Percentiles rank a stretch among this genome's conserved stretches.
Conservation (phyloP, 2,113 vertebrate species). For the Lampris incognitus region DNA sequence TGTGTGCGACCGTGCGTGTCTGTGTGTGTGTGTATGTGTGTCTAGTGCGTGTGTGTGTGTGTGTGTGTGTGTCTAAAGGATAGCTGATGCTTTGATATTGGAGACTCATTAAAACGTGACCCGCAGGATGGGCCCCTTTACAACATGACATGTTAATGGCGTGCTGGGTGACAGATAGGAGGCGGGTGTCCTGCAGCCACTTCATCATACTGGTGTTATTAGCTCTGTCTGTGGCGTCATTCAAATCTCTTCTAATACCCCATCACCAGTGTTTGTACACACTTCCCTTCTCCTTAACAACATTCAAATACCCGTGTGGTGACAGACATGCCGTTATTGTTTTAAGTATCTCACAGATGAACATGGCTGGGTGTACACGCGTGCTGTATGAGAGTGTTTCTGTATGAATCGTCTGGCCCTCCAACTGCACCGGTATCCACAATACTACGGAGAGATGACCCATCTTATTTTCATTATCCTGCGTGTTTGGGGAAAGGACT, state of each 20-base stretch:
- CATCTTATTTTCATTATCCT: constrained; percentile 8
- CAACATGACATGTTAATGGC: constrained; percentile 90
- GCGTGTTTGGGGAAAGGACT: constrained; percentile 29
- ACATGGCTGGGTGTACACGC: background rate
- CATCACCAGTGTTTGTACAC: background rate
- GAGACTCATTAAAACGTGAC: constrained; percentile 95
- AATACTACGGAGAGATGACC: background rate
- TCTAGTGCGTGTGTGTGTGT: constrained; percentile 31
- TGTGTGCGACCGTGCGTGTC: constrained; percentile 17
- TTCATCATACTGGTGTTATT: constrained; percentile 58
- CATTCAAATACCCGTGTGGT: constrained; percentile 17
- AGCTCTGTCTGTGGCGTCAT: constrained; percentile 41
- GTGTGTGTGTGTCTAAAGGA: constrained; percentile 72
- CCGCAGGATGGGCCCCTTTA: constrained; percentile 84
- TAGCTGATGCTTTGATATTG: constrained; percentile 86
- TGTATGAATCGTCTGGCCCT: background rate
- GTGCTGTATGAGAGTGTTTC: background rate
- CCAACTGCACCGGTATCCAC: background rate
- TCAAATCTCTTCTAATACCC: constrained; percentile 33
- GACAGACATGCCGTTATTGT: background rate
- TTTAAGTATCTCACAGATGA: background rate
- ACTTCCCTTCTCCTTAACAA: constrained; percentile 84
- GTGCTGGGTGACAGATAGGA: constrained; percentile 89
- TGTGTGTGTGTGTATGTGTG: background rate
- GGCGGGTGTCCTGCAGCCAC: constrained; percentile 81